Percentiles rank a stretch among this genome's conserved stretches.
Evolutionary conservation across 1,140 invertebrate genomes (phyloP).

Genomic region (Neodiprion fabricii): DNA sequence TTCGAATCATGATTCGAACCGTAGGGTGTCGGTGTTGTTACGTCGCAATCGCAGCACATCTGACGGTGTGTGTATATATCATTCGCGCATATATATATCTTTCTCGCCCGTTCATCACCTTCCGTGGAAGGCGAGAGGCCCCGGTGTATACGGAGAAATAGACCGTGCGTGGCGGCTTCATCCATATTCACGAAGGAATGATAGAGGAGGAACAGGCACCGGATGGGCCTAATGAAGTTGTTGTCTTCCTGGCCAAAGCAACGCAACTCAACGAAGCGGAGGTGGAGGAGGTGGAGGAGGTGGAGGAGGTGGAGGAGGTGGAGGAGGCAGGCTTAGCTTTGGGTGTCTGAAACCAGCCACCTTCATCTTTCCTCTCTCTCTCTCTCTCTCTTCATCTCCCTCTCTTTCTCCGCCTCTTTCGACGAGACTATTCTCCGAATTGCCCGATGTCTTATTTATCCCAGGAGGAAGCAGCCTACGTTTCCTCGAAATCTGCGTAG

Average conservation of each 20-base stretch:
- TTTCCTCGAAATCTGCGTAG: conserved; percentile 17
- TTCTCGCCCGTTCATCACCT: too few species aligned
- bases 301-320: too few species aligned
- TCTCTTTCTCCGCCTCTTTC: conserved; percentile 6
- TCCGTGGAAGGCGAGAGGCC: too few species aligned
- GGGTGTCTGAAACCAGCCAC: too few species aligned
- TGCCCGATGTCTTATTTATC: conserved; percentile 59
- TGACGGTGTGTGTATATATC: too few species aligned
- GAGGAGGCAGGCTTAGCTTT: too few species aligned
- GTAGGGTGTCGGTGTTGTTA: too few species aligned
- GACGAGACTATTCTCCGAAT: conserved; percentile 31
- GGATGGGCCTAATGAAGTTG: conserved; percentile 58
- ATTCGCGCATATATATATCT: too few species aligned
- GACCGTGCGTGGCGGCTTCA: conserved; percentile 21
- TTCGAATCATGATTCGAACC: too few species aligned
- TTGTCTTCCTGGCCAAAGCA: conserved; percentile 56
- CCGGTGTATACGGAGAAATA: too few species aligned
- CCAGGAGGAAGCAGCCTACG: conserved; percentile 19
- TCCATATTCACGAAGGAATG: conserved; percentile 54
- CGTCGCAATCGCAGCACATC: too few species aligned
- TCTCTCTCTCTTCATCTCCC: neutral
- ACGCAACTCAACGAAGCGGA: conserved; percentile 14
- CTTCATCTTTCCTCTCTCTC: neutral
- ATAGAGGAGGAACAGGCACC: conserved; percentile 50
- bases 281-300: too few species aligned